Conservation (phyloP, 2,797 vertebrate genomes). For the Trichosurus vulpecula region DNA sequence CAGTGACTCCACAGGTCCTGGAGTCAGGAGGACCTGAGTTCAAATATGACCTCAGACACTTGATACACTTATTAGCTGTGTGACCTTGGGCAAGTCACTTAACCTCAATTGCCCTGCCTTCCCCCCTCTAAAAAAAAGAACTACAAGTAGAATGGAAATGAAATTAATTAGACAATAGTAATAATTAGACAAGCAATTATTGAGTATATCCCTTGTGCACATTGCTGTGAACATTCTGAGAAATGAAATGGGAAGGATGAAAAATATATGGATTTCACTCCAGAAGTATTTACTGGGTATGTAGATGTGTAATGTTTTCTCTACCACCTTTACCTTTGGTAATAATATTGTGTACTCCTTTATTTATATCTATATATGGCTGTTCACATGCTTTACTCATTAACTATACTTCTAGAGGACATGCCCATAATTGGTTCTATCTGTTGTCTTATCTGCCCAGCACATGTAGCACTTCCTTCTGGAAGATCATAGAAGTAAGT, state of each 20-base stretch:
- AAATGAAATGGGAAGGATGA: background rate
- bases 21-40: too few relatives aligned
- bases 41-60: too few relatives aligned
- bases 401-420: background rate
- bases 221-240: background rate
- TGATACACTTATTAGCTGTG: too few relatives aligned
- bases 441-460: background rate
- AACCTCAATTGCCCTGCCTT: too few relatives aligned
- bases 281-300: background rate
- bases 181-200: background rate
- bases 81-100: too few relatives aligned
- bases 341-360: background rate
- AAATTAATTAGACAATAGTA: background rate
- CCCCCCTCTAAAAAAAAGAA: too few relatives aligned
- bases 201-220: background rate
- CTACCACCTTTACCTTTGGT: background rate
- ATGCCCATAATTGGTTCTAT: background rate
- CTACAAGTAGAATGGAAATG: background rate
- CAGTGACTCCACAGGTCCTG: too few relatives aligned
- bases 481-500: background rate
- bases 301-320: background rate
- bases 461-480: background rate
- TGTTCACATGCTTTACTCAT: background rate
- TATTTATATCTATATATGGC: background rate
- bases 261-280: background rate